Conservation (phyloP, 2,888 invertebrate genomes). For the Aleiodes testaceus region DNA sequence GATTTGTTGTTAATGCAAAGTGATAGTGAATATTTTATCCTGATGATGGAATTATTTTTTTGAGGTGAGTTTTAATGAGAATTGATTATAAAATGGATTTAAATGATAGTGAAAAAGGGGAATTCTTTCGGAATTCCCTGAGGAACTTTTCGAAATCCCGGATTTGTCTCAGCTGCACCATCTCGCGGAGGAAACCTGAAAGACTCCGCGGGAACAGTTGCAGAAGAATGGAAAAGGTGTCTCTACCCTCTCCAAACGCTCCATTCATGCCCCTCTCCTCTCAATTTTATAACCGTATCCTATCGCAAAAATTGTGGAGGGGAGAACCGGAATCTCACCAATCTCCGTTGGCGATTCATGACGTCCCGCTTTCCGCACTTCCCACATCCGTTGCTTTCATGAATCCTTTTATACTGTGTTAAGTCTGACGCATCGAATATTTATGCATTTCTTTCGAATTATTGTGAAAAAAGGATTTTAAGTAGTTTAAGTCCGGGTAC, state of each 20-base stretch:
- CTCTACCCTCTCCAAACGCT: background rate
- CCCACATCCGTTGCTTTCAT: conserved; percentile 16
- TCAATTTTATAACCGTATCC: background rate
- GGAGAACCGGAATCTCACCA: conserved; percentile 34
- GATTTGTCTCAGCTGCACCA: conserved; percentile 40
- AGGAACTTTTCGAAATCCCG: background rate
- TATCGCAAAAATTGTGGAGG: conserved; percentile 7
- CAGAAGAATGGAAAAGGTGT: conserved; percentile 44
- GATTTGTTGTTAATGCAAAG: conserved; percentile 39
- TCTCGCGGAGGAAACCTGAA: conserved; percentile 26
- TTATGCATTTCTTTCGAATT: conserved; percentile 8
- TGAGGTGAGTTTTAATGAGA: background rate
- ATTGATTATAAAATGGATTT: background rate
- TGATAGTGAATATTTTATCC: conserved; percentile 31
- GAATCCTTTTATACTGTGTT: conserved; percentile 2
- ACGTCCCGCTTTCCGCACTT: conserved; percentile 28
- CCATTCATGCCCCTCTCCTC: conserved; percentile 30
- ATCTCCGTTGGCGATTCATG: conserved; percentile 45
- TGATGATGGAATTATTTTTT: conserved; percentile 33
- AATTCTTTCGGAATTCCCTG: background rate
- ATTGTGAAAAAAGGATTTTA: background rate
- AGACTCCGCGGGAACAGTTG: conserved; percentile 24
- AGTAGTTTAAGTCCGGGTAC: background rate
- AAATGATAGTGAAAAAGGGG: background rate
- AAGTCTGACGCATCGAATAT: conserved; percentile 34